phyloP scores from a whole-genome alignment of 2,113 vertebrate species.

The Hippocampus zosterae region DNA sequence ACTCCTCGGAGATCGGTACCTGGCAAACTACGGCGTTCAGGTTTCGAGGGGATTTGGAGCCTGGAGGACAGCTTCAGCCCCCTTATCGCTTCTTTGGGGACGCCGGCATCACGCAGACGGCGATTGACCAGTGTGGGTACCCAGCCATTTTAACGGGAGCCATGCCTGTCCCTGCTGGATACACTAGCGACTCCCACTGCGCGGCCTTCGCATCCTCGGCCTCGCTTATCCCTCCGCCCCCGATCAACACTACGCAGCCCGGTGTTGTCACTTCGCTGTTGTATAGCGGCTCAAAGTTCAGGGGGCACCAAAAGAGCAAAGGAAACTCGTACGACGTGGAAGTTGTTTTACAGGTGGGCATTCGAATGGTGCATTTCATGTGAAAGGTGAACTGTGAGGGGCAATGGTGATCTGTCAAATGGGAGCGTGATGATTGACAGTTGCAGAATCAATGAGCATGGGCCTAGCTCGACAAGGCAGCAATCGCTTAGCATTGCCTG shows the following conservation, averaged over 20 bases:
- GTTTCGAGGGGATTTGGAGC: slow-evolving; percentile 36
- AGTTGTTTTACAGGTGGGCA: slow-evolving; percentile 90
- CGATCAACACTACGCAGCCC: slow-evolving; percentile 95
- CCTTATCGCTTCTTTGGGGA: slow-evolving; percentile 26
- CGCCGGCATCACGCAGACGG: slow-evolving; percentile 34
- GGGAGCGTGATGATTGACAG: slow-evolving; percentile 59
- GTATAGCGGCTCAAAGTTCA: slow-evolving; percentile 95
- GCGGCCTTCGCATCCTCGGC: slow-evolving; percentile 78
- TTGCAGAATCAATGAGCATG: slow-evolving; percentile 44
- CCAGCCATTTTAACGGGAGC: slow-evolving; percentile 67
- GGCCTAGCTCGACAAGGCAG: slow-evolving; percentile 29
- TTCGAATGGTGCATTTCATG: background rate
- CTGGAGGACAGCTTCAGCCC: slow-evolving; percentile 33
- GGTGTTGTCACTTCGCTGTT: slow-evolving; percentile 91
- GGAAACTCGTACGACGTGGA: slow-evolving; percentile 98
- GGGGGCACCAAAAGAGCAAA: slow-evolving; percentile 96
- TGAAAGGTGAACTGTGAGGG: slow-evolving; percentile 32
- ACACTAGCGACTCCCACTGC: slow-evolving; percentile 74
- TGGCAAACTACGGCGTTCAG: slow-evolving; percentile 41
- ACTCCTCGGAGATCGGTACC: slow-evolving; percentile 50
- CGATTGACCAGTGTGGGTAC: slow-evolving; percentile 54
- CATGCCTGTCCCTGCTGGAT: slow-evolving; percentile 90
- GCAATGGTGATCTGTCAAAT: slow-evolving; percentile 58
- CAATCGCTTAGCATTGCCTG: slow-evolving; percentile 10
- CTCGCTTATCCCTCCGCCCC: slow-evolving; percentile 88